Evolutionary conservation across 2,888 invertebrate genomes (phyloP).

Genomic region (Microctonus hyperodae): DNA sequence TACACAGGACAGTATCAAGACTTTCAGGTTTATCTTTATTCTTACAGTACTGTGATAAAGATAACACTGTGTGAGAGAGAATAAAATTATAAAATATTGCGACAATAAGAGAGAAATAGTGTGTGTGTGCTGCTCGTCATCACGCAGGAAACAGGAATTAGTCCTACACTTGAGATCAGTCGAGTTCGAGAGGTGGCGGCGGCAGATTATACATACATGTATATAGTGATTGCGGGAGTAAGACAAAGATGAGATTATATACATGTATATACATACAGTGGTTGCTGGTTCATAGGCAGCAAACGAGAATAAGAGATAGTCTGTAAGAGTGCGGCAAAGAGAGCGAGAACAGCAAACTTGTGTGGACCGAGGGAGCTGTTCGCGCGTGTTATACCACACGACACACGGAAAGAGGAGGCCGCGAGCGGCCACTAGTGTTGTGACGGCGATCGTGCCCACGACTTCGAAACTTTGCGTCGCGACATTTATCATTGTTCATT

Average conservation of each 20-base stretch:
- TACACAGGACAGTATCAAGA: neutral
- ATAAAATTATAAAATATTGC: neutral
- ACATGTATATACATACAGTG: neutral
- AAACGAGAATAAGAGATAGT: slow-evolving; percentile 1
- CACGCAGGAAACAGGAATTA: slow-evolving; percentile 1
- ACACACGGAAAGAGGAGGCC: slow-evolving; percentile 37
- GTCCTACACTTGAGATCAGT: slow-evolving; percentile 1
- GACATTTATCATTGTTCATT: slow-evolving; percentile 18
- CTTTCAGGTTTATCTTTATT: slow-evolving; percentile 10
- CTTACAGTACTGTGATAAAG: neutral
- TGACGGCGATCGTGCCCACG: slow-evolving; percentile 59
- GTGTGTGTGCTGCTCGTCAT: neutral
- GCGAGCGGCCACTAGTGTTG: slow-evolving; percentile 53
- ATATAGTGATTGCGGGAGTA: slow-evolving; percentile 22
- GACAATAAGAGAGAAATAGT: neutral
- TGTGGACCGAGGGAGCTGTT: slow-evolving; percentile 21
- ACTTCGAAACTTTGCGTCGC: slow-evolving; percentile 47
- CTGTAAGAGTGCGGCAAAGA: neutral
- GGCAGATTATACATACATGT: no score
- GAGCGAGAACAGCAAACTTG: slow-evolving; percentile 18
- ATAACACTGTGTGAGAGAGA: neutral
- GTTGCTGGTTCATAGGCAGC: slow-evolving; percentile 7
- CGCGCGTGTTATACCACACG: slow-evolving; percentile 16
- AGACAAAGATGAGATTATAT: slow-evolving; percentile 9
- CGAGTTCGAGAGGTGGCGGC: slow-evolving; percentile 2